Conservation (phyloP, 2,797 vertebrate genomes). For the Neopelma chrysocephalum region DNA sequence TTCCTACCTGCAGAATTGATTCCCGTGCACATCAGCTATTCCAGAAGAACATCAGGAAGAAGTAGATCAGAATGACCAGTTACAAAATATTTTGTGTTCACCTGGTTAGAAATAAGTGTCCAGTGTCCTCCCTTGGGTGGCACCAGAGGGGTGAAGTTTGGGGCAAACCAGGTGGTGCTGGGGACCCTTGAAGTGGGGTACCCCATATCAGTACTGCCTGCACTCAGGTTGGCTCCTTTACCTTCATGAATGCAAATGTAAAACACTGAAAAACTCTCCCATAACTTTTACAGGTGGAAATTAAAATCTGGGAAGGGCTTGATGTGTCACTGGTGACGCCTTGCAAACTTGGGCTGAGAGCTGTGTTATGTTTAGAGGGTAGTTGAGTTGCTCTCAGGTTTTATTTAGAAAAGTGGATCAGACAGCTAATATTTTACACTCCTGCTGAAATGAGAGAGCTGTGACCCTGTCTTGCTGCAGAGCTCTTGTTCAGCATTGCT, state of each 20-base stretch:
- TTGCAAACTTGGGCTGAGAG: background rate
- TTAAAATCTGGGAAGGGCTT: background rate
- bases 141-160: background rate
- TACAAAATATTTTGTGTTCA: background rate
- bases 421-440: background rate
- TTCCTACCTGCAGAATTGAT: background rate
- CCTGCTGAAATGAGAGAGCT: background rate
- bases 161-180: background rate
- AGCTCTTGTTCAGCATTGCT: background rate
- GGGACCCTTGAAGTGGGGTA: background rate
- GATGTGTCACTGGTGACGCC: no score
- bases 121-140: background rate
- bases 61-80: fast-evolving
- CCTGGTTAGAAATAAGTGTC: background rate
- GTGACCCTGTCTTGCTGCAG: background rate
- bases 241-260: background rate
- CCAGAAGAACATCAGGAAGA: background rate
- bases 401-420: background rate
- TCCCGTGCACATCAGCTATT: fast-evolving
- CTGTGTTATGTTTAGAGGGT: fast-evolving
- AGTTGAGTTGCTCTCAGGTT: background rate
- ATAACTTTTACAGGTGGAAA: background rate
- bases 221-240: background rate
- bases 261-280: background rate
- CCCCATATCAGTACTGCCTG: background rate